These are phyloP conservation scores for Diabrotica virgifera DNA, from an alignment of 1,140 invertebrate species.

Conservation along the genomic window DNA sequence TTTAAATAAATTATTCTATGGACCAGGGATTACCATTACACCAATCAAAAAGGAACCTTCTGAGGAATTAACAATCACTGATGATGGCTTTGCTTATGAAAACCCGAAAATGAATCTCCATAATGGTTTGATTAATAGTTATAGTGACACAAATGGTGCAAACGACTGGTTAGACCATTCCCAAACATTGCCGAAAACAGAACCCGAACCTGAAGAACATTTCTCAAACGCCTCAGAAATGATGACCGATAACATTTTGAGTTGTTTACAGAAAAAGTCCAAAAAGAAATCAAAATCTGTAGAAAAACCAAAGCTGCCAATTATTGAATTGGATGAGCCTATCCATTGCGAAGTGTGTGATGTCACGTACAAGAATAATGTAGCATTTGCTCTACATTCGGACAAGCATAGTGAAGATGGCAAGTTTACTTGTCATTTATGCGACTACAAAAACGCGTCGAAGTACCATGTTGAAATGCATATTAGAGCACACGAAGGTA, in stretches of 20 bases:
- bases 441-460: conserved; percentile 46
- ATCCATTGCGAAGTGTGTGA: conserved; percentile 39
- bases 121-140: neutral
- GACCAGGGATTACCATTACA: conserved; percentile 33
- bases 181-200: neutral
- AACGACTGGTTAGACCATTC: neutral
- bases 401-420: conserved; percentile 42
- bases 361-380: conserved; percentile 34
- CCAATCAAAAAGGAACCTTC: conserved; percentile 27
- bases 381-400: conserved; percentile 34
- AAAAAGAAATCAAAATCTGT: conserved; percentile 15
- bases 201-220: neutral
- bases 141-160: neutral
- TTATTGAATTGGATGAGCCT: conserved; percentile 48
- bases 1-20: conserved; percentile 33
- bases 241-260: conserved; percentile 13
- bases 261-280: conserved; percentile 25
- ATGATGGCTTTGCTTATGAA: neutral
- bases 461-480: conserved; percentile 48
- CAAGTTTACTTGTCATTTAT: conserved; percentile 45
- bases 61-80: neutral
- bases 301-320: conserved; percentile 49
- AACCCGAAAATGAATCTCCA: too few relatives aligned
- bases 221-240: conserved; percentile 5
- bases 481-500: conserved; percentile 44